Percentiles rank a stretch among this genome's conserved stretches.
These are phyloP conservation scores for Drepanosiphum platanoidis DNA, from an alignment of 2,888 invertebrate genomes.

Conservation along the genomic window DNA sequence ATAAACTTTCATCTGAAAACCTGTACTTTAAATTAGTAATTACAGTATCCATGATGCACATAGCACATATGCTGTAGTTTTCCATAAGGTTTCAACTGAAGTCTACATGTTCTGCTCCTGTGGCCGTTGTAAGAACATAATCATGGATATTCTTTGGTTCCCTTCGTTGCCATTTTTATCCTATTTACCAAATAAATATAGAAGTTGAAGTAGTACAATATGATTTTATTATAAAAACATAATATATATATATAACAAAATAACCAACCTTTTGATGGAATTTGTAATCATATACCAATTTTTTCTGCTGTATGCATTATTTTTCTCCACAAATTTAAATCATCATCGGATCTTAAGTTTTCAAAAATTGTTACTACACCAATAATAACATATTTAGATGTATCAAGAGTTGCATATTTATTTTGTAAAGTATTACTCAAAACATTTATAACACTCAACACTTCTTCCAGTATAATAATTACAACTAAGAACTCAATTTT, in stretches of 20 bases:
- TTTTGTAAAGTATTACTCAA: conserved; percentile 2
- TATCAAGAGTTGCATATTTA: neutral
- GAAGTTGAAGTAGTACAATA: neutral
- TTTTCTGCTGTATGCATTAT: neutral
- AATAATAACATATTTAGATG: neutral
- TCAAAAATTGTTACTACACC: conserved; percentile 11
- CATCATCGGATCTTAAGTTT: neutral
- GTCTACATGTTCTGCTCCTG: neutral
- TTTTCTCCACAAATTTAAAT: neutral
- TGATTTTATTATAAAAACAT: neutral
- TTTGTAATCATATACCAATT: neutral
- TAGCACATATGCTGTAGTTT: neutral
- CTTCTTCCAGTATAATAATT: neutral
- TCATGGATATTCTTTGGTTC: too few species aligned
- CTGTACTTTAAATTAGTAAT: neutral
- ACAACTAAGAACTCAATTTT: conserved; percentile 3
- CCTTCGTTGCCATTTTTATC: too few species aligned
- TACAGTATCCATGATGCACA: neutral
- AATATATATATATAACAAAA: neutral
- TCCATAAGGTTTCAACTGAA: neutral
- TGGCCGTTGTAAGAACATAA: neutral
- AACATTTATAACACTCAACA: conserved; percentile 13
- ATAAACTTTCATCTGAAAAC: conserved; percentile 5
- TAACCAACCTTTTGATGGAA: neutral
- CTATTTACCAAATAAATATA: neutral